Conservation (phyloP, 2,888 invertebrate genomes). For the Orthonychiurus folsomi region DNA sequence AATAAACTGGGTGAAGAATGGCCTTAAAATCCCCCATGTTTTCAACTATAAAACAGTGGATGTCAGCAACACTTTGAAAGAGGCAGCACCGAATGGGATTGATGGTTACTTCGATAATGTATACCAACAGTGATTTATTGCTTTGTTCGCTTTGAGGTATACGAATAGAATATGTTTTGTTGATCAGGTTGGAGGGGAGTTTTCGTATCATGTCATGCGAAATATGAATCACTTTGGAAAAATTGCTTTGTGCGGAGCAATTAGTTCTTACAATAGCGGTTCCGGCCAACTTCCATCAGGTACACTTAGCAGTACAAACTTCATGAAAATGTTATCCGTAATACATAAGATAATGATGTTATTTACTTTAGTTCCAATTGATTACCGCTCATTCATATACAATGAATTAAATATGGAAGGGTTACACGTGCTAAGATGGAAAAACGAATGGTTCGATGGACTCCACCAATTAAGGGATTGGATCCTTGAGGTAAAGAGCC, state of each 20-base stretch:
- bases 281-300: neutral
- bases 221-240: conserved; percentile 57
- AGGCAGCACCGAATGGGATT: conserved; percentile 58
- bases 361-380: conserved; percentile 44
- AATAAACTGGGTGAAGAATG: conserved; percentile 57
- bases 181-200: conserved; percentile 61
- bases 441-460: conserved; percentile 53
- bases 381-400: conserved; percentile 52
- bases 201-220: conserved; percentile 52
- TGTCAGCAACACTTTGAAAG: conserved; percentile 50
- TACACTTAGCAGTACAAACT: no score
- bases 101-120: conserved; percentile 73
- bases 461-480: conserved; percentile 46
- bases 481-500: conserved; percentile 28
- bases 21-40: conserved; percentile 58
- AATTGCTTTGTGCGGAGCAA: conserved; percentile 58
- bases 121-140: no score
- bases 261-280: conserved; percentile 54
- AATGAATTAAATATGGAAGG: conserved; percentile 58
- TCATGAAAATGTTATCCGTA: no score
- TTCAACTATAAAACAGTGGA: conserved; percentile 62
- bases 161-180: no score
- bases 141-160: conserved; percentile 4
- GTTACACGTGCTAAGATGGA: conserved; percentile 53
- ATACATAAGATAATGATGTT: conserved; percentile 1